These are phyloP conservation scores for Odontesthes bonariensis DNA, from an alignment of 2,113 vertebrate genomes.

Conservation along the genomic window DNA sequence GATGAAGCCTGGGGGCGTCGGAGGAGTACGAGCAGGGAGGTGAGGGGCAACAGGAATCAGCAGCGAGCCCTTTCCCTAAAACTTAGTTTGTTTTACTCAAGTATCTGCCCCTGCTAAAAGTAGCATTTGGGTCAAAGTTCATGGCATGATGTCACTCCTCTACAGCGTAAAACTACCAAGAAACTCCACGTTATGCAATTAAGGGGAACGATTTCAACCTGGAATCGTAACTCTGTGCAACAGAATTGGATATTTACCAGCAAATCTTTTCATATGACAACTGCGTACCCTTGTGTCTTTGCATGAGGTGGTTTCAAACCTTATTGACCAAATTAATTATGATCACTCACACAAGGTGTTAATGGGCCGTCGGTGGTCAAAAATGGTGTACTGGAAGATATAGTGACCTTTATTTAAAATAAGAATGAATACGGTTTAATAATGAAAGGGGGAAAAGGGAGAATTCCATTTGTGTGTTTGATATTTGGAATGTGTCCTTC, in stretches of 20 bases:
- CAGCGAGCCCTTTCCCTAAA: not conserved
- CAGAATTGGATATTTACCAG: slow-evolving; percentile 20
- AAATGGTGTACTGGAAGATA: not conserved
- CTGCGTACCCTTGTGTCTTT: slow-evolving; percentile 6
- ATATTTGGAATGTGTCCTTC: not conserved
- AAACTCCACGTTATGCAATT: not conserved
- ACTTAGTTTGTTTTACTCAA: not conserved
- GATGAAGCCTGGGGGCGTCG: slow-evolving; percentile 45
- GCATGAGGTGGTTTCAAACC: not conserved
- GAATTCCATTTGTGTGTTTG: not conserved
- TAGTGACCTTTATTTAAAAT: not conserved
- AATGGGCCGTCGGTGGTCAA: not conserved
- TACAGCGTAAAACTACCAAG: not conserved
- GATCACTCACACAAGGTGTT: not conserved
- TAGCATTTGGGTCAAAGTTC: slow-evolving; percentile 31
- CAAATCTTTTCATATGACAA: slow-evolving; percentile 21
- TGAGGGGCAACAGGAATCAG: slow-evolving; percentile 9
- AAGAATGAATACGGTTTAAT: not conserved
- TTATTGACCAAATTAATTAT: not conserved
- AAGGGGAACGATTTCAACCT: not conserved
- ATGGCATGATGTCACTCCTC: not conserved
- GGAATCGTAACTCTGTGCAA: not conserved
- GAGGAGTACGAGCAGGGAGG: slow-evolving; percentile 25
- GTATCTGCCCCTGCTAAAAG: not conserved
- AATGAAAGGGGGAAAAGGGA: not conserved